phyloP scores from a whole-genome alignment of 2,888 invertebrate genomes.

The Phortica okadai region DNA sequence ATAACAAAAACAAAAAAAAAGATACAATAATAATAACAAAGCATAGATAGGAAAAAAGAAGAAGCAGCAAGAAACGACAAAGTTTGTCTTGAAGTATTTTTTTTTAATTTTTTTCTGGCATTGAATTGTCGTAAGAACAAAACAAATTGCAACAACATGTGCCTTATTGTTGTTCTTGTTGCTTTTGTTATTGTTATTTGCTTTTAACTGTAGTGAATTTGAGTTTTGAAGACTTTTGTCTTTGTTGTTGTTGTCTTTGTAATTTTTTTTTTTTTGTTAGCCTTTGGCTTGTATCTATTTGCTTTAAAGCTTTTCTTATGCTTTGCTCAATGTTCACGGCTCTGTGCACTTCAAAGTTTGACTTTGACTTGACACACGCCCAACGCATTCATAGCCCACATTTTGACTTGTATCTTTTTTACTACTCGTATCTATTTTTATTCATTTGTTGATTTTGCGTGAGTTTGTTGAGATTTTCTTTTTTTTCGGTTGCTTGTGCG shows the following conservation, averaged over 20 bases:
- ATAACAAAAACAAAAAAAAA: neutral
- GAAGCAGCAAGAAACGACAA: neutral
- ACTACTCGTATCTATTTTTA: slow-evolving; percentile 46
- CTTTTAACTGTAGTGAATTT: neutral
- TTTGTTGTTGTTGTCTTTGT: neutral
- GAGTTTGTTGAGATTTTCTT: no score
- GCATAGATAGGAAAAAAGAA: neutral
- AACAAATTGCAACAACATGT: neutral
- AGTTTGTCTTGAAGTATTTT: slow-evolving; percentile 58
- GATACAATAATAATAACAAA: neutral
- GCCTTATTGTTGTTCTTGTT: slow-evolving; percentile 35
- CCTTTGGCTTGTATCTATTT: slow-evolving; percentile 52
- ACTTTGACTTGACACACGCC: slow-evolving; percentile 5
- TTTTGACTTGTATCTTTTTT: slow-evolving; percentile 55
- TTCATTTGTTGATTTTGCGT: slow-evolving; percentile 24
- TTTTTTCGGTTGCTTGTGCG: no score
- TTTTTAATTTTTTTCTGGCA: slow-evolving; percentile 53
- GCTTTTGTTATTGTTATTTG: slow-evolving; percentile 53
- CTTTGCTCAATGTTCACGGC: slow-evolving; percentile 29
- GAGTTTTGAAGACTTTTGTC: neutral
- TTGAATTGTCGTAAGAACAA: slow-evolving; percentile 48
- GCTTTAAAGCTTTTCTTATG: slow-evolving; percentile 30
- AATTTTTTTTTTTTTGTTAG: neutral
- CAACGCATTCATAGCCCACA: slow-evolving; percentile 6
- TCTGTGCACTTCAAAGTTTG: slow-evolving; percentile 58